phyloP scores from a whole-genome alignment of 1,140 invertebrate species.

The Prorops nasuta region DNA sequence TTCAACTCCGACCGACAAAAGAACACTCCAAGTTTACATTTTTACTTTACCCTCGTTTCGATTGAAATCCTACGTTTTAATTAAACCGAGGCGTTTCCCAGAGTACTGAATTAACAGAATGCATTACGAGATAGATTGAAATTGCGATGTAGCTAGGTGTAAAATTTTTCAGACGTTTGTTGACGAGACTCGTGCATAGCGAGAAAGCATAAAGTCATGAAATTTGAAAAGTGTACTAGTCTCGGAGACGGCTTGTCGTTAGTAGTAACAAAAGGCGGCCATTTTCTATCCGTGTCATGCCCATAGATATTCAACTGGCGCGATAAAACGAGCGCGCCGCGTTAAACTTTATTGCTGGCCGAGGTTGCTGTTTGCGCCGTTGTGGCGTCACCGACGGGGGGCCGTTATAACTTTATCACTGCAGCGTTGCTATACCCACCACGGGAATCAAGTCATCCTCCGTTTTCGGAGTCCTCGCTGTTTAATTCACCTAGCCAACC shows the following conservation, averaged over 20 bases:
- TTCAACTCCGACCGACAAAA: no score
- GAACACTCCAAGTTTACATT: no score
- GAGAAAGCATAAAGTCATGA: no score
- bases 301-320: neutral
- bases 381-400: constrained; percentile 9
- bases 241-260: neutral
- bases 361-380: constrained; percentile 20
- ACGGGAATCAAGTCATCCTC: neutral
- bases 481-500: neutral
- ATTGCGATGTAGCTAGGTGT: no score
- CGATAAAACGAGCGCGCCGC: constrained; percentile 22
- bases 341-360: constrained; percentile 29
- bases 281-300: neutral
- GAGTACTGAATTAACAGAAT: no score
- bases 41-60: no score
- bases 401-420: constrained; percentile 31
- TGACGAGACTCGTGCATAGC: no score
- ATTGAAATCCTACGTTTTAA: no score
- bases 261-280: neutral
- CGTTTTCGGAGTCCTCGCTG: constrained; percentile 7
- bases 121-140: no score
- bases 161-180: no score
- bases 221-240: no score
- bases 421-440: neutral
- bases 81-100: no score